Conservation (phyloP, 2,113 vertebrate genomes). For the Sinosuthora webbiana region DNA sequence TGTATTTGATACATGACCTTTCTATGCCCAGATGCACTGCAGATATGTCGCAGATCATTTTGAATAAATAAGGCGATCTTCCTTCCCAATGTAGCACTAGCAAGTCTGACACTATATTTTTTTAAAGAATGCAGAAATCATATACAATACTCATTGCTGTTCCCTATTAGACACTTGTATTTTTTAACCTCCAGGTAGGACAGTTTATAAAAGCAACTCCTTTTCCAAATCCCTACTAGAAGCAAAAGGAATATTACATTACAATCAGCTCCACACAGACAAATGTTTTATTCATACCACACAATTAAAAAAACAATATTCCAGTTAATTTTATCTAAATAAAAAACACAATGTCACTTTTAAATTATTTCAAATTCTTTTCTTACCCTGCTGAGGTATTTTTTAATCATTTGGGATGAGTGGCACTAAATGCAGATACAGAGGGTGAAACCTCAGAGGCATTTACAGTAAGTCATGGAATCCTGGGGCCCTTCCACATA, state of each 20-base stretch:
- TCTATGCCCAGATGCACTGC: not conserved
- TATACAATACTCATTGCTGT: not conserved
- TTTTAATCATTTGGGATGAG: not conserved
- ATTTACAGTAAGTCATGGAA: not conserved
- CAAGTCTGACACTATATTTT: not conserved
- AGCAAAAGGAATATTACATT: not conserved
- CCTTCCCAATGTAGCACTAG: not conserved
- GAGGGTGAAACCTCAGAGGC: not conserved
- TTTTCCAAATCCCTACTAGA: not conserved
- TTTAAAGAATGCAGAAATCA: not conserved
- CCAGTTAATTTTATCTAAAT: not conserved
- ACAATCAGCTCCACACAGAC: not conserved
- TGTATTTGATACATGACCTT: not conserved
- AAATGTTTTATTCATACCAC: conserved; percentile 24
- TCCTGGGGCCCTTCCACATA: not conserved
- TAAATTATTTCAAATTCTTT: not conserved
- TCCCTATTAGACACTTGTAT: not conserved
- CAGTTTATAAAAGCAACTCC: not conserved
- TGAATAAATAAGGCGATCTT: not conserved
- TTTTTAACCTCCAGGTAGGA: not conserved
- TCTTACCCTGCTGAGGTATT: not conserved
- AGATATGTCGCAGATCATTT: not conserved
- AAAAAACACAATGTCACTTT: not conserved
- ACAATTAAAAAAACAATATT: not conserved
- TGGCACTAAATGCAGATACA: not conserved